phyloP scores from a whole-genome alignment of 2,797 vertebrate species.

The Intellagama lesueurii region DNA sequence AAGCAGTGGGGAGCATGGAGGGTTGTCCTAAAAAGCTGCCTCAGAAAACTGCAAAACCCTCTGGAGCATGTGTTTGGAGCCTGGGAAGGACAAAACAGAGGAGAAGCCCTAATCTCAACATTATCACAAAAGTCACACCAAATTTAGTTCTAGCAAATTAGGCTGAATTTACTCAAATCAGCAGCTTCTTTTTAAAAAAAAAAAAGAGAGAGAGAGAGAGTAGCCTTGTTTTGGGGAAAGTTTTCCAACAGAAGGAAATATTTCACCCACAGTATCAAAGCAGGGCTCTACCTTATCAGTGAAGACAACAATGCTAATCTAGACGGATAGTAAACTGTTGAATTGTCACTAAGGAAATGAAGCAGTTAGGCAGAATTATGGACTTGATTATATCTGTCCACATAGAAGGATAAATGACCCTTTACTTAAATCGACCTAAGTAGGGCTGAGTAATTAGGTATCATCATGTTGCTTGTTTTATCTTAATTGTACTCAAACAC shows the following conservation, averaged over 20 bases:
- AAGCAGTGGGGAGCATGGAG: too few relatives aligned
- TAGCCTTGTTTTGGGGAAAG: background rate
- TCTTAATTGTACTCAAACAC: conserved; percentile 7
- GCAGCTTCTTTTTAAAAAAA: background rate
- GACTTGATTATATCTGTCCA: background rate
- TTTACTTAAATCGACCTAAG: background rate
- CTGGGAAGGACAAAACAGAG: too few relatives aligned
- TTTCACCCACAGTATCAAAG: background rate
- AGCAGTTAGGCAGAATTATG: background rate
- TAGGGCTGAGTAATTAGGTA: conserved; percentile 1
- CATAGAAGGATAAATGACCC: background rate
- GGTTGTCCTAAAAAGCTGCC: too few relatives aligned
- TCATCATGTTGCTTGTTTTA: background rate
- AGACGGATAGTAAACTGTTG: background rate
- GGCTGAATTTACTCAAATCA: background rate
- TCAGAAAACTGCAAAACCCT: too few relatives aligned
- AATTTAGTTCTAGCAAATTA: too few relatives aligned
- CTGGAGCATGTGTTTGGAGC: too few relatives aligned
- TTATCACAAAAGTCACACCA: too few relatives aligned
- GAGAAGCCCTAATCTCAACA: too few relatives aligned
- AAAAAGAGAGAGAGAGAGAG: too few relatives aligned
- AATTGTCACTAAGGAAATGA: background rate
- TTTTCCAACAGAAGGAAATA: background rate
- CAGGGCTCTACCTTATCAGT: background rate
- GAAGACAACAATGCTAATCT: background rate